Conservation (phyloP, 2,797 vertebrate species). For the Danionella dracula region DNA sequence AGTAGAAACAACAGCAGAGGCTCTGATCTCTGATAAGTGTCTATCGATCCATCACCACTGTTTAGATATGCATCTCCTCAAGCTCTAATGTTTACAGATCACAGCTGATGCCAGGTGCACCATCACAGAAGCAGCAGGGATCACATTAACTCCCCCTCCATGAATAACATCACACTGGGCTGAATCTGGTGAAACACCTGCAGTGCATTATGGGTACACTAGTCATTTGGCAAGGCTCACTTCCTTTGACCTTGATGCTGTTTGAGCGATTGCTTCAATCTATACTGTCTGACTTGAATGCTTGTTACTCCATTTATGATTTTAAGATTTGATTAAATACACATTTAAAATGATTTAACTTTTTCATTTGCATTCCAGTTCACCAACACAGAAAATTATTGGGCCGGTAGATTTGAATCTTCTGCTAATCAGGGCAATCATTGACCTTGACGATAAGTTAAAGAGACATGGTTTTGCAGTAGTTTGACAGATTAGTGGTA, state of each 20-base stretch:
- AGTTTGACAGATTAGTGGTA: not conserved
- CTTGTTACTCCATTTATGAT: no score
- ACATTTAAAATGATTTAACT: not conserved
- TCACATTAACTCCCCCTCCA: constrained; percentile 12
- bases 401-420: constrained; percentile 5
- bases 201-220: constrained; percentile 24
- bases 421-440: not conserved
- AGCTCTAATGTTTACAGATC: constrained; percentile 35
- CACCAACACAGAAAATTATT: not conserved
- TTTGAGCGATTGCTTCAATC: not conserved
- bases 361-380: constrained; percentile 2
- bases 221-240: constrained; percentile 8
- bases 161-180: constrained; percentile 26
- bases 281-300: not conserved
- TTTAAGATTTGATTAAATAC: constrained; percentile 10
- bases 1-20: constrained; percentile 52
- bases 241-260: constrained; percentile 24
- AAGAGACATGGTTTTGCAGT: not conserved
- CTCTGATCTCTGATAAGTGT: constrained; percentile 49
- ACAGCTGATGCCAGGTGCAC: constrained; percentile 6
- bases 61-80: constrained; percentile 54
- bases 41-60: constrained; percentile 21
- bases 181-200: constrained; percentile 19
- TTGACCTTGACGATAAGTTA: constrained; percentile 16
- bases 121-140: constrained; percentile 9